Conservation (phyloP, 92 coral and sea anemone genomes). For the Epizoanthus rinbou region DNA sequence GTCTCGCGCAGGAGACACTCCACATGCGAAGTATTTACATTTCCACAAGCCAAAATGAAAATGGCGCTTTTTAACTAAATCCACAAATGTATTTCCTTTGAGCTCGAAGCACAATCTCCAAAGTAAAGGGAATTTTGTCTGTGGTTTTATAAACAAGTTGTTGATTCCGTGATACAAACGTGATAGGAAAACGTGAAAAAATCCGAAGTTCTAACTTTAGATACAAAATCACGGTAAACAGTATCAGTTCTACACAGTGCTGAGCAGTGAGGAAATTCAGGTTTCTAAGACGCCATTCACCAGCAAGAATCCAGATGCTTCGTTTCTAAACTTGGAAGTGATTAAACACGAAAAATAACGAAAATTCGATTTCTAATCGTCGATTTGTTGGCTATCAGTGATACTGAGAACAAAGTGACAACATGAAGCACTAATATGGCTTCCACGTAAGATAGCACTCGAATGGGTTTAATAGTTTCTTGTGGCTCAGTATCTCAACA, state of each 20-base stretch:
- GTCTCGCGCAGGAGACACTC: conserved; percentile 12
- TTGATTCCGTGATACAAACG: conserved; percentile 24
- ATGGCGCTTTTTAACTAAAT: conserved; percentile 59
- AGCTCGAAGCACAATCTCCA: conserved; percentile 7
- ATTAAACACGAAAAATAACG: background rate
- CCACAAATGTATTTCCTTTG: conserved; percentile 13
- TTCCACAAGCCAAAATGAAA: conserved; percentile 61
- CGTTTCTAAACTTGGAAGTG: background rate
- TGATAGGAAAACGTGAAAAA: background rate
- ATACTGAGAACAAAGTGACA: background rate
- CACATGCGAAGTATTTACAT: conserved; percentile 53
- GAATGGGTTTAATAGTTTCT: conserved; percentile 19
- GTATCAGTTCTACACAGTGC: background rate
- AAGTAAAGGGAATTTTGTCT: conserved; percentile 6
- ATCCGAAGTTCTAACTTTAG: background rate
- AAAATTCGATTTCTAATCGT: background rate
- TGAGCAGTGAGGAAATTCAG: conserved; percentile 7
- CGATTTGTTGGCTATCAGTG: conserved; percentile 23
- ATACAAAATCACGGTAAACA: background rate
- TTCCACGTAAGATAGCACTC: conserved; percentile 27
- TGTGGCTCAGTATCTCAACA: conserved; percentile 7
- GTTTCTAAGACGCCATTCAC: background rate
- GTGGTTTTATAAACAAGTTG: conserved; percentile 8
- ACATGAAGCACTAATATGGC: conserved; percentile 30
- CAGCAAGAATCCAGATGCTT: background rate